These are phyloP conservation scores for Hirtodrosophila duncani DNA, from an alignment of 2,888 invertebrate species.

Conservation along the genomic window DNA sequence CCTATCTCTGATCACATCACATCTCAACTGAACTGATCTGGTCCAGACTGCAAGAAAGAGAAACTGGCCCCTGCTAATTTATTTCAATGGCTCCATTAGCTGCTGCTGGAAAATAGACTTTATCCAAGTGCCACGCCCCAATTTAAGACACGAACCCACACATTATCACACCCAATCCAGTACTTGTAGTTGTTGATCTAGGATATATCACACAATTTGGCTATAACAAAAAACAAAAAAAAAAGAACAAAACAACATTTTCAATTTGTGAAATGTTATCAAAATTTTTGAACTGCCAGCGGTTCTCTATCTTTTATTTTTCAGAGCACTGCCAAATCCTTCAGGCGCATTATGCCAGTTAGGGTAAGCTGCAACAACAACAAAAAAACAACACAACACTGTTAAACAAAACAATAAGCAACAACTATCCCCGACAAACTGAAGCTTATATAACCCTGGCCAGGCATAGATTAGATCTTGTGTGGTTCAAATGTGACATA, in stretches of 20 bases:
- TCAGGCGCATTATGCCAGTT: conserved; percentile 76
- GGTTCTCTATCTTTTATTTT: conserved; percentile 66
- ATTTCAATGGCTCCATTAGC: conserved; percentile 41
- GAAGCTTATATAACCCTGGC: conserved; percentile 3
- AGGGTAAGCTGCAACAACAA: conserved; percentile 71
- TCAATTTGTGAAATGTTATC: conserved; percentile 31
- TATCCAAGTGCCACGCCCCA: conserved; percentile 23
- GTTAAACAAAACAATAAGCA: conserved; percentile 18
- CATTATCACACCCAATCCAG: conserved; percentile 4
- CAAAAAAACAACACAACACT: conserved; percentile 28
- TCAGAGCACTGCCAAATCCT: conserved; percentile 70
- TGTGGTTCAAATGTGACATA: too few species aligned
- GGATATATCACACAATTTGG: conserved; percentile 39
- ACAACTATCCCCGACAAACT: conserved; percentile 10
- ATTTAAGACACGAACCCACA: conserved; percentile 3
- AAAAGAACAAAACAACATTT: conserved; percentile 21
- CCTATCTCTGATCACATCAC: conserved; percentile 19
- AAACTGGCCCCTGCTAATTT: conserved; percentile 31
- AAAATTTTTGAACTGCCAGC: conserved; percentile 58
- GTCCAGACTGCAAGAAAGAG: conserved; percentile 17
- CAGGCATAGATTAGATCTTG: too few species aligned
- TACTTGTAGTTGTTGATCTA: conserved; percentile 34
- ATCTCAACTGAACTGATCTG: too few species aligned
- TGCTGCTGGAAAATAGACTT: conserved; percentile 28
- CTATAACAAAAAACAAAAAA: conserved; percentile 37